phyloP scores from a whole-genome alignment of 2,888 invertebrate species.

The Empis stercorea region DNA sequence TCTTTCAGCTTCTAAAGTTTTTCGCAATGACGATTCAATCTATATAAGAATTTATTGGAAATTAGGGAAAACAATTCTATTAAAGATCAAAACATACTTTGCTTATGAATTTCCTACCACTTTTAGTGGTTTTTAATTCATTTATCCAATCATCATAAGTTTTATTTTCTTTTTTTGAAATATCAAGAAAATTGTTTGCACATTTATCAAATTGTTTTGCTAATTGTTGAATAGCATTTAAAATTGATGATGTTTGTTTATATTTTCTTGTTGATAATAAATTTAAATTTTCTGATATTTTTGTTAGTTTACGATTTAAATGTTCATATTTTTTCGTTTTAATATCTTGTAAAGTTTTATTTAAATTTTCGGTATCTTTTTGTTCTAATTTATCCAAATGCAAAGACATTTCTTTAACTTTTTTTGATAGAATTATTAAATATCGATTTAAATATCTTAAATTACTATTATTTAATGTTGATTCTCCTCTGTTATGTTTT shows the following conservation, averaged over 20 bases:
- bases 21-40: slow-evolving; percentile 25
- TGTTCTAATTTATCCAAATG: slow-evolving; percentile 17
- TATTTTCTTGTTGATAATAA: slow-evolving; percentile 18
- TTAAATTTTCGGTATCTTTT: neutral
- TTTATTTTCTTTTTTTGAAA: slow-evolving; percentile 13
- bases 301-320: slow-evolving; percentile 21
- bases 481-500: slow-evolving; percentile 4
- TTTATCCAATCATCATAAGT: slow-evolving; percentile 24
- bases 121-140: slow-evolving; percentile 27
- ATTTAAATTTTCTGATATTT: slow-evolving; percentile 20
- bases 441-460: slow-evolving; percentile 22
- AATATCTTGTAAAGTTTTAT: neutral
- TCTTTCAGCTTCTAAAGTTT: slow-evolving; percentile 26
- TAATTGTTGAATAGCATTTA: slow-evolving; percentile 20
- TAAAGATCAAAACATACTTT: slow-evolving; percentile 17
- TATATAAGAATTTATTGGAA: slow-evolving; percentile 6
- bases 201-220: slow-evolving; percentile 22
- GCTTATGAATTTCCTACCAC: slow-evolving; percentile 28
- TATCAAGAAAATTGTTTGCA: slow-evolving; percentile 19
- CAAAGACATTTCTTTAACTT: slow-evolving; percentile 21
- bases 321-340: slow-evolving; percentile 14
- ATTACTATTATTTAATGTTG: slow-evolving; percentile 13
- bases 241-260: slow-evolving; percentile 16
- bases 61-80: neutral
- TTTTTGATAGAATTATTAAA: slow-evolving; percentile 20